Base-by-base conservation (phyloP, 2,797 vertebrate genomes). In the Staurois parvus region DNA sequence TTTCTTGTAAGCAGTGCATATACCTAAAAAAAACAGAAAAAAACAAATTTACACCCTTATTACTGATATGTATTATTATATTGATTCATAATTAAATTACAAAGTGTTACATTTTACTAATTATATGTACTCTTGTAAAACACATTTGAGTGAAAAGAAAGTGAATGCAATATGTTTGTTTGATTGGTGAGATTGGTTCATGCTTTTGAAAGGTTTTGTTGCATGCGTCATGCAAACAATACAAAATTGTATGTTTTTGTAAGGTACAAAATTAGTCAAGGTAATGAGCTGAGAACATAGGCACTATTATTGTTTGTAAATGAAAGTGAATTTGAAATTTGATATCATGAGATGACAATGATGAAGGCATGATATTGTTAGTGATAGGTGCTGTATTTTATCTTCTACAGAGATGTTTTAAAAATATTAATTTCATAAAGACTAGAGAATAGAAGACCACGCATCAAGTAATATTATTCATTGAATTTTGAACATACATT, bases 391-490 rank as follows among this genome's bases (percentile, higher is more conserved):
- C 21, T n/a, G 21, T 24, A 24, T 59, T 59, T 59, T 24, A 21
- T 5, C 52, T 24, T 59, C 21, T 59, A 59, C 52, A 59, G 52
- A 59, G 6, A 24, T 24, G n/a, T 48, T 48, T 59, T 21, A 59
- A 59, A 24, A 24, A 24, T 59, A 59, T 59, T 24, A 59, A 59
- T 59, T n/a, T 59, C 4, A 21, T 1, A 59, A 24, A 24, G 21
- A 59, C 52, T 59, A 59, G 21, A 59, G 5, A 59, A 59, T 59
- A 59, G 5, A 59, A 59, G 52, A 59, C 88, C 52, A 24, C n/a
- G 52, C 52, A 59, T 59, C 52, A 59, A 59, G 21, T 59, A 59
- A 7, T 59, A 59, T 59, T 59, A 59, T 59, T 21, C 21, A 59
- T 59, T 59, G 21, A 59, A 59, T n/a, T 59, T 59, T 24, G 21